These are phyloP conservation scores for Pogoniulus pusillus DNA, from an alignment of 2,797 vertebrate genomes.

Conservation along the genomic window DNA sequence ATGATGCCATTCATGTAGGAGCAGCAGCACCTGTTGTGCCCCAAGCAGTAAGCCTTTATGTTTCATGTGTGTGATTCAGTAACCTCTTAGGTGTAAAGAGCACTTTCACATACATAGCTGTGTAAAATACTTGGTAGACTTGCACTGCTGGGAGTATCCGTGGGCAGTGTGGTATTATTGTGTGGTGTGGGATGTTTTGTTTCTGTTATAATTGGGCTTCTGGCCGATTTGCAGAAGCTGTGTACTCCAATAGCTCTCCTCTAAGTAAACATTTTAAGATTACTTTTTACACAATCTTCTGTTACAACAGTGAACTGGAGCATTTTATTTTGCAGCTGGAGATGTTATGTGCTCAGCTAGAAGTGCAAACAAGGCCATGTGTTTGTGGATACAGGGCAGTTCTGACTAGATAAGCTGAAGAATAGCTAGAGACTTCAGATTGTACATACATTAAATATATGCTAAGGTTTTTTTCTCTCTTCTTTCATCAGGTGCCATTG, in stretches of 20 bases:
- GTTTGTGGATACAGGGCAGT: background rate
- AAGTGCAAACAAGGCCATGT: background rate
- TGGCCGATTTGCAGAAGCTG: background rate
- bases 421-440: background rate
- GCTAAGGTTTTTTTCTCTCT: background rate
- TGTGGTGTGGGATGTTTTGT: background rate
- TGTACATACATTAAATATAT: background rate
- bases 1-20: conserved; percentile 97
- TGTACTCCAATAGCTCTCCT: background rate
- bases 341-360: background rate
- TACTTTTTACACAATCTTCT: background rate
- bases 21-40: conserved; percentile 94
- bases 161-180: background rate
- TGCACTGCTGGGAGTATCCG: background rate
- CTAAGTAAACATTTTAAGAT: background rate
- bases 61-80: conserved; percentile 3
- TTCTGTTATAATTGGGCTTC: background rate
- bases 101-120: background rate
- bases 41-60: conserved; percentile 88
- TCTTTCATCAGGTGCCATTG: background rate
- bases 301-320: background rate
- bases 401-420: background rate
- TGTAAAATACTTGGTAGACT: background rate
- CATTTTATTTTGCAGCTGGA: background rate
- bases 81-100: background rate